A percentile compares a stretch with the other conserved stretches of the same genome.
Conservation (phyloP, 2,888 invertebrate genomes). For the Branchinecta sandiegonensis region DNA sequence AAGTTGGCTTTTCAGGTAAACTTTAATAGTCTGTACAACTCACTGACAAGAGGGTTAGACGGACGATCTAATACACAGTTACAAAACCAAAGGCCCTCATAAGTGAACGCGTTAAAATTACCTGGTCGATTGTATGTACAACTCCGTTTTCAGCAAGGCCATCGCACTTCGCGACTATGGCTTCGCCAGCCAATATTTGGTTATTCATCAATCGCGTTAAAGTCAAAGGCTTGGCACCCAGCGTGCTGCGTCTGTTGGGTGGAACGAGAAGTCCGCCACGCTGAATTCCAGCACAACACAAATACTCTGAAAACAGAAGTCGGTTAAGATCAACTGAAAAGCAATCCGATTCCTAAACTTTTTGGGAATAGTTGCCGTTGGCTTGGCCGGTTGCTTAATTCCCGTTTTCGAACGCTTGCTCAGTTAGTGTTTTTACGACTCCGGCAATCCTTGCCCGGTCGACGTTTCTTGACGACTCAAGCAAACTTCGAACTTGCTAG, state of each 20-base stretch:
- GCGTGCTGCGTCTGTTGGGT: slow-evolving; percentile 32
- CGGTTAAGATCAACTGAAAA: slow-evolving; percentile 22
- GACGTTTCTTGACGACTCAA: too few relatives aligned
- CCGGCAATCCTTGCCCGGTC: too few relatives aligned
- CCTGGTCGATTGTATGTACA: slow-evolving; percentile 33
- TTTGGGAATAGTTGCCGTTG: too few relatives aligned
- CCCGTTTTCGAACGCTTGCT: too few relatives aligned
- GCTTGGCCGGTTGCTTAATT: too few relatives aligned
- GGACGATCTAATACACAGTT: background rate
- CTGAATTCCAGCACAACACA: slow-evolving; percentile 37
- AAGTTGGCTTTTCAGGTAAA: background rate
- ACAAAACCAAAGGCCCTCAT: background rate
- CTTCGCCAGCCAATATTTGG: slow-evolving; percentile 32
- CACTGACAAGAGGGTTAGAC: background rate
- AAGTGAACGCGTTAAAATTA: slow-evolving; percentile 25
- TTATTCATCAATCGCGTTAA: slow-evolving; percentile 31
- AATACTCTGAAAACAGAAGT: slow-evolving; percentile 27
- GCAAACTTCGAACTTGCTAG: too few relatives aligned
- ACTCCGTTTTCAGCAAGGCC: slow-evolving; percentile 33
- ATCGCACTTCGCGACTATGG: slow-evolving; percentile 34
- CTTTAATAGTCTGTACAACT: background rate
- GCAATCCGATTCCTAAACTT: background rate
- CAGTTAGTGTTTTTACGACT: too few relatives aligned
- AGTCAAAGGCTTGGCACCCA: slow-evolving; percentile 32
- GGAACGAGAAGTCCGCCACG: slow-evolving; percentile 17